Evolutionary conservation across 2,888 invertebrate genomes (phyloP).

Genomic region (Caenorhabditis uteleia): DNA sequence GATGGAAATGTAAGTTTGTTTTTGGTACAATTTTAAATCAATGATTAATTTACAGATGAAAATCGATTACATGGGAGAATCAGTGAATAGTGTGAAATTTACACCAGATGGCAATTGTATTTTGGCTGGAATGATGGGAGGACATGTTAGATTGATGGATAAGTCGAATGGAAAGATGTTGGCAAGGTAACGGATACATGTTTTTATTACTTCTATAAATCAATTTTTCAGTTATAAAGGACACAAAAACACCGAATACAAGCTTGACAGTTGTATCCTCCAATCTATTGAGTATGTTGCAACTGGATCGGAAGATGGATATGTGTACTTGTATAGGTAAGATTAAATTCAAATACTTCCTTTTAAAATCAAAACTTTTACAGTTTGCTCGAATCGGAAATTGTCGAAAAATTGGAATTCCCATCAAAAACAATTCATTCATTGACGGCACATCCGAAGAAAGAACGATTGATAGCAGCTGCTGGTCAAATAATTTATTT

Average conservation of each 20-base stretch:
- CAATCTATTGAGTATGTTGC: slow-evolving; percentile 84
- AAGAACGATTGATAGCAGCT: slow-evolving; percentile 48
- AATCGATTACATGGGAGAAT: slow-evolving; percentile 81
- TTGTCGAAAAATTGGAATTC: slow-evolving; percentile 56
- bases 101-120: slow-evolving; percentile 92
- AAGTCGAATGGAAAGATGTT: slow-evolving; percentile 83
- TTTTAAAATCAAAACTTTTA: background rate
- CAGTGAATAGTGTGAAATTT: slow-evolving; percentile 83
- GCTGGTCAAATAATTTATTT: slow-evolving; percentile 46
- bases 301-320: slow-evolving; percentile 87
- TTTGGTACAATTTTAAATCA: background rate
- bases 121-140: slow-evolving; percentile 84
- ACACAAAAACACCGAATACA: slow-evolving; percentile 82
- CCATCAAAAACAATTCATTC: slow-evolving; percentile 59
- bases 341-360: slow-evolving; percentile 70
- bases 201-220: background rate
- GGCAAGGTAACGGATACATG: slow-evolving; percentile 73
- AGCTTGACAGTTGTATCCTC: slow-evolving; percentile 86
- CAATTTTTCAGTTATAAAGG: slow-evolving; percentile 78
- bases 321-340: slow-evolving; percentile 87
- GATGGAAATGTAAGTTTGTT: slow-evolving; percentile 79
- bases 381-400: slow-evolving; percentile 76
- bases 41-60: slow-evolving; percentile 67
- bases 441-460: slow-evolving; percentile 62
- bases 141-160: slow-evolving; percentile 84